These are phyloP conservation scores for Athene cunicularia DNA, from an alignment of 2,113 vertebrate species.

Conservation along the genomic window DNA sequence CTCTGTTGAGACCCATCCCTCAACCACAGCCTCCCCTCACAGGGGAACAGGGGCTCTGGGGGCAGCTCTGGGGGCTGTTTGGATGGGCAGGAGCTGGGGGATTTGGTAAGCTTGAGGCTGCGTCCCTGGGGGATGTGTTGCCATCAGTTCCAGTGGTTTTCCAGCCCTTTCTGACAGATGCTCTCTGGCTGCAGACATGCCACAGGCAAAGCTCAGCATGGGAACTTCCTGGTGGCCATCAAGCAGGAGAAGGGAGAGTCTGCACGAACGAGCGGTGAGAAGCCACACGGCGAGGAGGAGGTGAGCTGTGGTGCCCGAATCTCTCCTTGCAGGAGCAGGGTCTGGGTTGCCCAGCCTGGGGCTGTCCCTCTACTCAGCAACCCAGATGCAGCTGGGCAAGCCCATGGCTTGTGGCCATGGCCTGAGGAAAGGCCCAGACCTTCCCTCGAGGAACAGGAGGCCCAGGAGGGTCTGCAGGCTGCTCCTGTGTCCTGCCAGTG, in stretches of 20 bases:
- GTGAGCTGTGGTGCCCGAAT: not conserved
- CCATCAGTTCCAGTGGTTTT: fast-evolving
- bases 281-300: slow-evolving; percentile 74
- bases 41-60: not conserved
- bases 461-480: not conserved
- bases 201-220: slow-evolving; percentile 70
- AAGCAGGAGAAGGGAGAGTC: slow-evolving; percentile 80
- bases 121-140: fast-evolving
- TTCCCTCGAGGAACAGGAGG: not conserved
- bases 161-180: not conserved
- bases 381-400: fast-evolving
- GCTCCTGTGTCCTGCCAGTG: fast-evolving
- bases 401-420: fast-evolving
- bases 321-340: fast-evolving
- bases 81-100: not conserved
- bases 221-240: slow-evolving; percentile 75
- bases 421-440: not conserved
- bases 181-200: slow-evolving; percentile 62
- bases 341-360: not conserved
- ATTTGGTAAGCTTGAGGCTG: fast-evolving
- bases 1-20: fast-evolving
- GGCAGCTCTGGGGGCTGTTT: fast-evolving
- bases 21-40: fast-evolving
- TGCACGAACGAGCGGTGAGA: slow-evolving; percentile 30
- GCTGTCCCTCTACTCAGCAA: not conserved